These are phyloP conservation scores for Pseudopipra pipra DNA, from an alignment of 2,113 vertebrate species.

Conservation along the genomic window DNA sequence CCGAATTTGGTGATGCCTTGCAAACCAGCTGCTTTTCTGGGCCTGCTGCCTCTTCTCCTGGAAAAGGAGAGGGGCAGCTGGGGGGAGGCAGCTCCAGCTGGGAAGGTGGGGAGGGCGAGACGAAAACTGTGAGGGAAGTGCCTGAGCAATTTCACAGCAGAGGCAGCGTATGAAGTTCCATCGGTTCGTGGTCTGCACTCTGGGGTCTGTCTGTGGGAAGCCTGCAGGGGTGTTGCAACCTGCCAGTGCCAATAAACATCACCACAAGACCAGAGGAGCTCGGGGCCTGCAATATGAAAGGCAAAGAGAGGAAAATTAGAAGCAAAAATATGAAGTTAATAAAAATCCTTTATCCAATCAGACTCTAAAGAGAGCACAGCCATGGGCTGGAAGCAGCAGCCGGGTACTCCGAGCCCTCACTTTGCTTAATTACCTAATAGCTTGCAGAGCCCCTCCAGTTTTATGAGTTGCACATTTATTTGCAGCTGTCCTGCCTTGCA, in stretches of 20 bases:
- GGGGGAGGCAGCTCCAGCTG: neutral
- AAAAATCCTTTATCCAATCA: conserved; percentile 76
- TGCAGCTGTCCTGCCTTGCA: conserved; percentile 9
- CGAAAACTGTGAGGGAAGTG: conserved; percentile 23
- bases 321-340: conserved; percentile 78
- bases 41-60: conserved; percentile 25
- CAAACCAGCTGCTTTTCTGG: conserved; percentile 24
- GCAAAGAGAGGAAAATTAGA: conserved; percentile 71
- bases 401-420: conserved; percentile 37
- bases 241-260: conserved; percentile 70
- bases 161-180: conserved; percentile 30
- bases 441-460: conserved; percentile 66
- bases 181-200: conserved; percentile 47
- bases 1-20: neutral
- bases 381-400: conserved; percentile 41
- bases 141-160: conserved; percentile 60
- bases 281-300: conserved; percentile 62
- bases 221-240: conserved; percentile 59
- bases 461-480: conserved; percentile 68
- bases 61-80: neutral
- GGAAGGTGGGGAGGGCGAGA: conserved; percentile 14
- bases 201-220: conserved; percentile 70
- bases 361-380: conserved; percentile 54
- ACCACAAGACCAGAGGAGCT: conserved; percentile 52
- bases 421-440: conserved; percentile 72